phyloP scores from a whole-genome alignment of 2,113 vertebrate genomes.

The Lota lota region DNA sequence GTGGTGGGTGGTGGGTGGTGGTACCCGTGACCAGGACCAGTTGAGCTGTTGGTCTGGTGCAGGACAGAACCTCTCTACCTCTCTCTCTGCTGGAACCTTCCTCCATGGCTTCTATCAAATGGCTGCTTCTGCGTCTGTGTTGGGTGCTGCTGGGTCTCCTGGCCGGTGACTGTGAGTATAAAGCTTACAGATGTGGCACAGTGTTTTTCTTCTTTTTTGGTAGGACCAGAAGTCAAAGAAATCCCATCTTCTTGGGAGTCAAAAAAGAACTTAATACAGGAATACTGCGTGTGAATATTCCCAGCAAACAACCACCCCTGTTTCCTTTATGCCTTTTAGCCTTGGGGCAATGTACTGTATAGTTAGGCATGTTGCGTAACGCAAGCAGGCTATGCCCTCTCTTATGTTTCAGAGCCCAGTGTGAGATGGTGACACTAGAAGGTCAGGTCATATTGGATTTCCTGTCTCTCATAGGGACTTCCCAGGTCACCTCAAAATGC shows the following conservation, averaged over 20 bases:
- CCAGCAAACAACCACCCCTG: slow-evolving; percentile 1
- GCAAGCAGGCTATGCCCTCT: slow-evolving; percentile 13
- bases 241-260: too few species aligned
- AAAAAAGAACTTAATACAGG: too few species aligned
- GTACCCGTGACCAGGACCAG: slow-evolving; percentile 1
- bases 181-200: not conserved
- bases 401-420: slow-evolving; percentile 31
- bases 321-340: slow-evolving; percentile 6
- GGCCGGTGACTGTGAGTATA: slow-evolving; percentile 54
- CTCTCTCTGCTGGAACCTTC: not conserved
- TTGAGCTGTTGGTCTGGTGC: slow-evolving; percentile 26
- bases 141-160: slow-evolving; percentile 38
- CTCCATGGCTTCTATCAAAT: slow-evolving; percentile 18
- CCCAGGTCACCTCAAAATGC: slow-evolving; percentile 34
- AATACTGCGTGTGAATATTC: not conserved
- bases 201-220: not conserved
- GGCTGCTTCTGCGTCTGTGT: slow-evolving; percentile 20
- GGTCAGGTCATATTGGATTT: slow-evolving; percentile 45
- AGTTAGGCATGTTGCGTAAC: slow-evolving; percentile 25
- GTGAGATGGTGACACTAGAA: slow-evolving; percentile 32
- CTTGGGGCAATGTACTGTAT: slow-evolving; percentile 17
- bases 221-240: too few species aligned
- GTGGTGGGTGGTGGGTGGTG: not conserved
- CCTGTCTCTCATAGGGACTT: slow-evolving; percentile 22
- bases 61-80: not conserved